Evolutionary conservation across 1,140 invertebrate species (phyloP).

Genomic region (Colletes gigas): DNA sequence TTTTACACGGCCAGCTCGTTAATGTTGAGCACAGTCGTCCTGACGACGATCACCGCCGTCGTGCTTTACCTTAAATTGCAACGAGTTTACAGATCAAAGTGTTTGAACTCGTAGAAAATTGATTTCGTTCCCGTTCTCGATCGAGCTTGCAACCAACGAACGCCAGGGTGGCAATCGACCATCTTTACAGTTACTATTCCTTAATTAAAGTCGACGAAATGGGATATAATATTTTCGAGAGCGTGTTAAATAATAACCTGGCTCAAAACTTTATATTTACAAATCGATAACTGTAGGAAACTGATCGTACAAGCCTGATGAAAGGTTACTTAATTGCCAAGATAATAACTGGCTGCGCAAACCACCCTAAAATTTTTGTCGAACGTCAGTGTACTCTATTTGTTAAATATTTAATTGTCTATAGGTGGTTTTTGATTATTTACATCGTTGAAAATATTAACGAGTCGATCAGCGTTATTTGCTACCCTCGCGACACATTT

Average conservation of each 20-base stretch:
- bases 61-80: conserved; percentile 75
- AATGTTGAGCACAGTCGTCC: conserved; percentile 70
- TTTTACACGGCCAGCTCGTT: conserved; percentile 75
- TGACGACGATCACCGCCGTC: conserved; percentile 71
- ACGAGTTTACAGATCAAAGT: conserved; percentile 67
- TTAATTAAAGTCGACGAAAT: no score
- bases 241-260: no score
- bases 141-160: neutral
- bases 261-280: no score
- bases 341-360: no score
- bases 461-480: neutral
- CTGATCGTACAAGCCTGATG: neutral
- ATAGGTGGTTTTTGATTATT: no score
- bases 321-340: no score
- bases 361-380: no score
- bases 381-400: no score
- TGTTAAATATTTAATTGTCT: neutral
- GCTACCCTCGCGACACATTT: neutral
- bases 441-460: no score
- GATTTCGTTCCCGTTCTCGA: neutral
- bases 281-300: conserved; percentile 38
- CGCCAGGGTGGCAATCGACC: neutral
- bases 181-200: no score
- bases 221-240: no score
- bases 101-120: conserved; percentile 53